Conservation (phyloP, 2,888 invertebrate genomes). For the Hydrotaea cyrtoneurina region DNA sequence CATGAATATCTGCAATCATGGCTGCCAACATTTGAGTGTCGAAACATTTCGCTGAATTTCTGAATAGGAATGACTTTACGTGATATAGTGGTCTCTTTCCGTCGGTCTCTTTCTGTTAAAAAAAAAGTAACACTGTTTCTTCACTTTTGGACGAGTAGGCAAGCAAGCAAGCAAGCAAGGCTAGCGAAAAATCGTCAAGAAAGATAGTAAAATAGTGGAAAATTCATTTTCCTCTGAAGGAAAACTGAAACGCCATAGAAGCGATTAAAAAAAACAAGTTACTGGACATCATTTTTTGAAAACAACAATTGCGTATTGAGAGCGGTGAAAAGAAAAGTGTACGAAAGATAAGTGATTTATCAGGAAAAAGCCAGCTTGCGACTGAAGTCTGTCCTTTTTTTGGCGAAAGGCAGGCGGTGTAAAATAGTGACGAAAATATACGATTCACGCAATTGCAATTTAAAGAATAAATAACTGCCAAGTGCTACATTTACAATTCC, state of each 20-base stretch:
- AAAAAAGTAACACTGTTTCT: slow-evolving; percentile 49
- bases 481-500: background rate
- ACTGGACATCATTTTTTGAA: background rate
- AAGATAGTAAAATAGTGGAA: slow-evolving; percentile 46
- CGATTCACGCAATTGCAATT: background rate
- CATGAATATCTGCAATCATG: too few relatives aligned
- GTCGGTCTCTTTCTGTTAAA: too few relatives aligned
- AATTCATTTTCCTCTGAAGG: slow-evolving; percentile 45
- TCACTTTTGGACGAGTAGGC: slow-evolving; percentile 64
- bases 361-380: background rate
- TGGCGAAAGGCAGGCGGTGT: slow-evolving; percentile 1
- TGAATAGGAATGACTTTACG: too few relatives aligned
- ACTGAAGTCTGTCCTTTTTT: slow-evolving; percentile 11
- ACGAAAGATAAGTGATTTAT: background rate
- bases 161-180: slow-evolving; percentile 59
- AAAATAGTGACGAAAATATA: slow-evolving; percentile 51
- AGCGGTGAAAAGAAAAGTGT: background rate
- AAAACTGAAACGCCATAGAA: slow-evolving; percentile 41
- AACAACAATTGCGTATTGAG: too few relatives aligned
- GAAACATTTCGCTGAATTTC: too few relatives aligned
- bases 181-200: slow-evolving; percentile 51
- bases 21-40: too few relatives aligned
- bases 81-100: too few relatives aligned
- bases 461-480: background rate
- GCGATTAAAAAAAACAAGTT: background rate